A percentile compares a stretch with the other conserved stretches of the same genome.
phyloP scores from a whole-genome alignment of 2,113 vertebrate genomes.

The Petroica traversi region DNA sequence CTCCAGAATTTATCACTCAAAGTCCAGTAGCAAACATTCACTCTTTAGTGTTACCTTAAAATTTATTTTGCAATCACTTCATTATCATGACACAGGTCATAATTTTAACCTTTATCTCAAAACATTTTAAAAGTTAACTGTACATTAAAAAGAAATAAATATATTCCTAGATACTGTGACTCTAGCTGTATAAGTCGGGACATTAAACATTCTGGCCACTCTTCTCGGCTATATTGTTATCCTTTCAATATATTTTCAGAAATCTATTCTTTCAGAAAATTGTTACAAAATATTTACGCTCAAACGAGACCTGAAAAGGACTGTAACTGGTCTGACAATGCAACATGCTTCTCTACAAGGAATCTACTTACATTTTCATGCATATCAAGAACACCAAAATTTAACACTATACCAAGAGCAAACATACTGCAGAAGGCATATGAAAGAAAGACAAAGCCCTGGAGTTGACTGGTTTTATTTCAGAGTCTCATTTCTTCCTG shows the following conservation, averaged over 20 bases:
- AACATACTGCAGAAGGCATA: background rate
- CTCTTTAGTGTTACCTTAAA: background rate
- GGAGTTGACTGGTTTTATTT: background rate
- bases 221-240: background rate
- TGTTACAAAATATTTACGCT: background rate
- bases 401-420: background rate
- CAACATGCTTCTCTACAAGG: background rate
- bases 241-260: background rate
- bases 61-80: background rate
- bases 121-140: background rate
- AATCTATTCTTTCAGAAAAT: background rate
- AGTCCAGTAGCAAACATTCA: background rate
- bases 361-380: background rate
- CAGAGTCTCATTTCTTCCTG: background rate
- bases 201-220: background rate
- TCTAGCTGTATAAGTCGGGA: background rate
- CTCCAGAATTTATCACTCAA: background rate
- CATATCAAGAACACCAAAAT: background rate
- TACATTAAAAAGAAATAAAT: background rate
- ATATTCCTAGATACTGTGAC: background rate
- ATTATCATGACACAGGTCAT: background rate
- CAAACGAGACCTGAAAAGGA: background rate
- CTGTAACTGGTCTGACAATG: background rate
- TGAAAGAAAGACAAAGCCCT: background rate
- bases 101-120: background rate